Percentiles rank a stretch among this genome's conserved stretches.
phyloP scores from a whole-genome alignment of 2,113 vertebrate species.

The Siphamia tubifer region DNA sequence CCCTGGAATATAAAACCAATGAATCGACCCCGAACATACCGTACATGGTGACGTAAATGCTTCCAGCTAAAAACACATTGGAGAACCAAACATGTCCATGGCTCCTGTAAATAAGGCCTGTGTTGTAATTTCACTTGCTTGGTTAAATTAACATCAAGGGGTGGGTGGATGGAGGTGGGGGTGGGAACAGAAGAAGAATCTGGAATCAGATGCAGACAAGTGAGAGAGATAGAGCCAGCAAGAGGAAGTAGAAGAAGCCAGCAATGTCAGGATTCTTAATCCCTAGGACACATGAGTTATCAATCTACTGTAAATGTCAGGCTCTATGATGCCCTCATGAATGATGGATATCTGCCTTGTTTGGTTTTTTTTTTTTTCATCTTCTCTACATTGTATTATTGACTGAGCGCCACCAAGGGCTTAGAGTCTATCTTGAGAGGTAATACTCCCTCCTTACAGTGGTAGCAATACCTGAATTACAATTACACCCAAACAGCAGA shows the following conservation, averaged over 20 bases:
- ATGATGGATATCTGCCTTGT: slow-evolving; percentile 73
- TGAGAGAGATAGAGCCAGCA: slow-evolving; percentile 13
- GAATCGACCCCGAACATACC: too few species aligned
- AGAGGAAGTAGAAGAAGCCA: slow-evolving; percentile 16
- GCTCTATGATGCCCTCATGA: slow-evolving; percentile 63
- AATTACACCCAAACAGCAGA: slow-evolving; percentile 35
- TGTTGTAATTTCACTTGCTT: slow-evolving; percentile 26
- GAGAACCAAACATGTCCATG: background rate
- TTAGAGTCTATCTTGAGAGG: slow-evolving; percentile 50
- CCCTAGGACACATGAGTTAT: slow-evolving; percentile 58
- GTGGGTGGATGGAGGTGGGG: too few species aligned
- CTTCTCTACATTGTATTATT: slow-evolving; percentile 55
- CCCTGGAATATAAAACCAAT: too few species aligned
- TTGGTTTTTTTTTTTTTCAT: slow-evolving; percentile 30
- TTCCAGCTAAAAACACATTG: background rate
- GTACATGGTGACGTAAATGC: too few species aligned
- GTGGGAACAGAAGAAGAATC: background rate
- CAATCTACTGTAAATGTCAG: slow-evolving; percentile 77
- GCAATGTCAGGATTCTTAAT: slow-evolving; percentile 62
- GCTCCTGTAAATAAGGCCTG: slow-evolving; percentile 12
- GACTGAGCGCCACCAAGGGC: slow-evolving; percentile 44
- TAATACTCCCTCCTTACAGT: slow-evolving; percentile 51
- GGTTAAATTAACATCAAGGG: slow-evolving; percentile 37
- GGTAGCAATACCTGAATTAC: slow-evolving; percentile 56
- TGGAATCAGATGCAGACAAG: slow-evolving; percentile 7